Base-by-base conservation (phyloP, 2,113 vertebrate genomes). In the Oryzias woworae region DNA sequence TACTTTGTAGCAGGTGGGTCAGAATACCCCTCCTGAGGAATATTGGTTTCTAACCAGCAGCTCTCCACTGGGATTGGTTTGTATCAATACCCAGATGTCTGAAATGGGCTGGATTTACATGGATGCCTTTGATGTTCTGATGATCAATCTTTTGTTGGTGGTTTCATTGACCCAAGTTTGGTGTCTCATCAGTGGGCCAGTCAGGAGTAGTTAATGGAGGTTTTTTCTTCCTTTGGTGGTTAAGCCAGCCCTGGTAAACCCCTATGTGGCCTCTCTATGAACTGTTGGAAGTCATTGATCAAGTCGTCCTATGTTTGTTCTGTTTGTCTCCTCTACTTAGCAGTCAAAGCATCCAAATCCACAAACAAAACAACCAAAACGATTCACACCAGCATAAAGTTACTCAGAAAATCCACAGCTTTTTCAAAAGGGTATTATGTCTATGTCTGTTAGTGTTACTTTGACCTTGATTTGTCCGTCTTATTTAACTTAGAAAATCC, bases 71-170 rank as follows among this genome's bases (percentile, higher is more conserved):
- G 84, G 89, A 89, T 51, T 65, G 49, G 69, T 69, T 83, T 74
- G 77, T 91, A 89, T 92, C 92, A 89, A 91, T 91, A 90, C 84
- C 82, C 81, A 83, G 85, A 91, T 89, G 86, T 90, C 86, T 91
- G 86, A 79, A 91, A 88, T 89, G 80, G 82, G 80, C 85, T 73
- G 78, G 90, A 90, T 92, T 90, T 92, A 80, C 75, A 84, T 78
- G 73, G 75, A 73, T 67, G 79, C 83, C 90, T 92, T 92, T 93
- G 90, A 92, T 90, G 91, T 90, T 85, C 72, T 60, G 66, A 81
- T 90, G 86, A 91, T 92, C 90, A 90, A 91, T 92, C 89, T 89
- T 82, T 82, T 73, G 79, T 88, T 88, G 89, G 85, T 90, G 88
- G 82, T 88, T 90, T 88, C 77, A 92, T 90, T 92, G 89, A 92